These are phyloP conservation scores for Brachyptera risi DNA, from an alignment of 2,888 invertebrate genomes.

Conservation along the genomic window DNA sequence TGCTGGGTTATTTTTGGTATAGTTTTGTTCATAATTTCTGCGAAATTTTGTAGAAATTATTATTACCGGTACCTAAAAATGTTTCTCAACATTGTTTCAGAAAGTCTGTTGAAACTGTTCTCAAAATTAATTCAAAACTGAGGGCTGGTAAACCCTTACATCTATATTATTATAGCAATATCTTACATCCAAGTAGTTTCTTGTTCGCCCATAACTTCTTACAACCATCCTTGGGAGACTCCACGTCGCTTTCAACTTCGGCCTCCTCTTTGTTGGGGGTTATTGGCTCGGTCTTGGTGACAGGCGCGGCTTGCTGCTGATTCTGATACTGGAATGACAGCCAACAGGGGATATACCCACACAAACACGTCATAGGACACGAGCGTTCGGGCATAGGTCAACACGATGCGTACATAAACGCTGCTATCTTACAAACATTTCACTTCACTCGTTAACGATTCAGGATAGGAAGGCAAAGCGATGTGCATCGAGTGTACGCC, in stretches of 20 bases:
- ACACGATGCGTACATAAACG: conserved; percentile 18
- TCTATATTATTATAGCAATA: no score
- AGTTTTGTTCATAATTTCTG: no score
- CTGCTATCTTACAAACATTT: conserved; percentile 12
- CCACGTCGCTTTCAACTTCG: conserved; percentile 1
- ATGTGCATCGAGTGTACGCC: conserved; percentile 2
- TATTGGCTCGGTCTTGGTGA: conserved; percentile 10
- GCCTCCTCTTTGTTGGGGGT: background rate
- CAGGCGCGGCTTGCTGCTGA: conserved; percentile 36
- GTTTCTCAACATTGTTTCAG: no score
- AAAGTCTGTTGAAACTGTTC: no score
- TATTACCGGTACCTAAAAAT: no score
- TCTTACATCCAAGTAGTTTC: conserved; percentile 31
- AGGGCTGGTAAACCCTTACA: no score
- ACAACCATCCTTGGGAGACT: background rate
- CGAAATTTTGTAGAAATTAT: no score
- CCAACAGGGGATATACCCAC: conserved; percentile 35
- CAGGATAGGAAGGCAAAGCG: conserved; percentile 12
- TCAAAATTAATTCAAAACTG: no score
- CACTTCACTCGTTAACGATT: conserved; percentile 13
- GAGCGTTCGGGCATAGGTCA: conserved; percentile 33
- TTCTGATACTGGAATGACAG: conserved; percentile 39
- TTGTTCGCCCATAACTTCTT: conserved; percentile 28
- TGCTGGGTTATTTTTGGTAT: no score
- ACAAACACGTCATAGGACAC: conserved; percentile 33